phyloP scores from a whole-genome alignment of 2,888 invertebrate genomes.

The Hybos culiciformis region DNA sequence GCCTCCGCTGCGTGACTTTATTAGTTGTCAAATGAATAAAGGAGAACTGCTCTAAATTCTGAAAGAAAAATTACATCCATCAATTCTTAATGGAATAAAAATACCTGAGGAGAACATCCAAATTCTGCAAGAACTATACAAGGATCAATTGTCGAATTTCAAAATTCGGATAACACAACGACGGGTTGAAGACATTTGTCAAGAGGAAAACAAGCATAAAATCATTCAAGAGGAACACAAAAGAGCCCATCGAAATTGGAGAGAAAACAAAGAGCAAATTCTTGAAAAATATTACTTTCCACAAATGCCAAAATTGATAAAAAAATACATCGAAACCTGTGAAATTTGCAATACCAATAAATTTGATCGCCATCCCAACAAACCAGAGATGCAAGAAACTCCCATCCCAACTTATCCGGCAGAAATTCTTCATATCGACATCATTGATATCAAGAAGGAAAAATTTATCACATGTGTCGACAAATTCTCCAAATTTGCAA shows the following conservation, averaged over 20 bases:
- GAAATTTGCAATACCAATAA: constrained; percentile 12
- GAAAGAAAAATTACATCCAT: constrained; percentile 1
- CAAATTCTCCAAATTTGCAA: not conserved
- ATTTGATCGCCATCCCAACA: constrained; percentile 14
- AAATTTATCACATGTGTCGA: not conserved
- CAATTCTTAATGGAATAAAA: constrained; percentile 5
- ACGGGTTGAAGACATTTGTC: not conserved
- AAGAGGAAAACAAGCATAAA: constrained; percentile 3
- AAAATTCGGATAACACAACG: constrained; percentile 4
- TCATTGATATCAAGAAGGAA: not conserved
- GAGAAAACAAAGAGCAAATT: constrained; percentile 9
- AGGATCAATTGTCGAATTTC: constrained; percentile 2
- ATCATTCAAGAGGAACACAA: constrained; percentile 6
- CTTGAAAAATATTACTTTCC: constrained; percentile 6
- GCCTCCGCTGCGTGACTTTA: too few species aligned
- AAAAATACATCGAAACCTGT: constrained; percentile 3
- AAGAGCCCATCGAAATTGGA: constrained; percentile 7
- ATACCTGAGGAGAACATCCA: too few species aligned
- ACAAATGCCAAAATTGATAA: not conserved
- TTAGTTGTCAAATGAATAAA: too few species aligned
- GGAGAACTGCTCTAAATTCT: not conserved
- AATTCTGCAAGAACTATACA: too few species aligned
- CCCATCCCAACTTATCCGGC: constrained; percentile 12
- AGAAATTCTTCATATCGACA: constrained; percentile 11
- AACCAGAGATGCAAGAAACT: constrained; percentile 9